Evolutionary conservation across 2,113 vertebrate genomes (phyloP), one percentile per base, ranked within the genome.

Genomic region (Euleptes europaea): DNA sequence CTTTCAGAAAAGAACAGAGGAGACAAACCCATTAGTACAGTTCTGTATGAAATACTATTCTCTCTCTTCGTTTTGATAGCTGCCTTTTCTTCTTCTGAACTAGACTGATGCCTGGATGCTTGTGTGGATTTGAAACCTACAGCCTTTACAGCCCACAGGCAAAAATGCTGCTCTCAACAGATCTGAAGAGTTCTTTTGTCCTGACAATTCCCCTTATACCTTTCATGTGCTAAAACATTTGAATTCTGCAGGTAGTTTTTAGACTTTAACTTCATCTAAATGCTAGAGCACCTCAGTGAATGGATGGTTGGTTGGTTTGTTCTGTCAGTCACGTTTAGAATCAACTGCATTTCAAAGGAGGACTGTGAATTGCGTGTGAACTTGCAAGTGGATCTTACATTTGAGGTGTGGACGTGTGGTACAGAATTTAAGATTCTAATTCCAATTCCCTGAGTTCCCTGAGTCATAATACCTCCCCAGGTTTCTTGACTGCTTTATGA

Each of bases 121-220:
- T 70, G 47, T 0, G 79, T 71, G 44, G 10, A 9, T 60, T 21
- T 85, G 63, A 76, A 85, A 86, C 71, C 57, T 2, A 33, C 51
- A 57, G 73, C 33, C 82, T 87, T 85, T 77, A 74, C 67, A 89
- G 75, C 69, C 82, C 51, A 6, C 26, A 26, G 65, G 78, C 63
- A 86, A 65, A 79, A 92, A 75, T 26, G 2, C 69, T 51, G 26
- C 83, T 47, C 5, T 0, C 80, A 93, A 82, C 82, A 74, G 11
- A 88, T 79, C 82, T 76, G 80, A 1, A 9, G 33, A 72, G 88
- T 84, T 38, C 82, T 74, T 82, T 76, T 54, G 77, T 78, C 80
- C 85, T 93, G 90, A 63, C 86, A 83, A 44, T 69, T 86, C 71
- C 60, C 35, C 65, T 87, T 12, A 8, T 70, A 49, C 78, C 89